Evolutionary conservation across 2,113 vertebrate species (phyloP).

Genomic region (Fregata magnificens): DNA sequence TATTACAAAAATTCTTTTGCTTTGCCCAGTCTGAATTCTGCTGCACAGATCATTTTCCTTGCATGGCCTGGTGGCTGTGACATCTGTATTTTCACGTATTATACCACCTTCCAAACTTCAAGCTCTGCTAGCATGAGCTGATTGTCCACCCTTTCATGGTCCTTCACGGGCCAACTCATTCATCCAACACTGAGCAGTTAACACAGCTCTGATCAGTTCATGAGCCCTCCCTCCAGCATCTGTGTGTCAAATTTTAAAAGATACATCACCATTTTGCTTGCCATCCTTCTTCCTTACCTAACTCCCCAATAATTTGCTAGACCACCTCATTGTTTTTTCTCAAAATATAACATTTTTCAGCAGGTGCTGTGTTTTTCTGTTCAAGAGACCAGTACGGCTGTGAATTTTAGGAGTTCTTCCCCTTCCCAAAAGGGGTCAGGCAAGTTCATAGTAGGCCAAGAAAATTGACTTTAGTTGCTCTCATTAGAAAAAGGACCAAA

Average conservation of each 20-base stretch:
- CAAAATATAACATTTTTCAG: not conserved
- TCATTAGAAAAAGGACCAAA: not conserved
- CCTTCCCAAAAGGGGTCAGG: not conserved
- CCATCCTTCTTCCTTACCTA: not conserved
- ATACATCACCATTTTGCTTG: not conserved
- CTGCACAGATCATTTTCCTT: not conserved
- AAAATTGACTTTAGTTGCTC: not conserved
- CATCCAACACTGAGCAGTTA: not conserved
- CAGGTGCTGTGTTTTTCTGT: not conserved
- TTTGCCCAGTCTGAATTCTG: not conserved
- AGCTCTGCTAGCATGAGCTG: not conserved
- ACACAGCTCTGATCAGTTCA: not conserved
- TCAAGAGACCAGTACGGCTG: not conserved
- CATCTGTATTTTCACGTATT: not conserved
- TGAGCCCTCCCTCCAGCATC: not conserved
- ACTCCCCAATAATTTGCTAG: not conserved
- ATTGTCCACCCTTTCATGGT: not conserved
- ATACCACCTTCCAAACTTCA: not conserved
- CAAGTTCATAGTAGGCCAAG: not conserved
- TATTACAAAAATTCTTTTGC: not conserved
- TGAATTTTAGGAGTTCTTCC: not conserved
- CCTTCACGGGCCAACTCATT: fast-evolving
- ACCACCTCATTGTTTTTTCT: not conserved
- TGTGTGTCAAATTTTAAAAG: not conserved
- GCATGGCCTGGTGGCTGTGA: not conserved